Percentiles rank a stretch among this genome's conserved stretches.
phyloP scores from a whole-genome alignment of 2,888 invertebrate genomes.

The Polymixis lichenea region DNA sequence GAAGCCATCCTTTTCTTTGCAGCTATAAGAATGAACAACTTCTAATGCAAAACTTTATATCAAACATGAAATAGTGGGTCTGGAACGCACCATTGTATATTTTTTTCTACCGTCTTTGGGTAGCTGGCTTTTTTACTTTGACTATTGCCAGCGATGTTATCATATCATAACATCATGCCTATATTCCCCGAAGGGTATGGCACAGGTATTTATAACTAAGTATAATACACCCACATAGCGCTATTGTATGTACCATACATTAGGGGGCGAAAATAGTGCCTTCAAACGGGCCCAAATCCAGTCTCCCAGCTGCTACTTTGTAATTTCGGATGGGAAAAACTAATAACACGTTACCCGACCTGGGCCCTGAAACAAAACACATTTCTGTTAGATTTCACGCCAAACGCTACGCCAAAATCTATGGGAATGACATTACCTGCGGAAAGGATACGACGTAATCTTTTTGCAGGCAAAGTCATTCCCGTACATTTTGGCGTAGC shows the following conservation, averaged over 20 bases:
- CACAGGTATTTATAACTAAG: background rate
- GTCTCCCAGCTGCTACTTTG: background rate
- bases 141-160: background rate
- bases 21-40: background rate
- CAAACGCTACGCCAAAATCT: no score
- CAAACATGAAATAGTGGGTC: background rate
- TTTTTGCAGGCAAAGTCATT: no score
- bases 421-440: no score
- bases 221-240: background rate
- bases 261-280: background rate
- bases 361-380: no score
- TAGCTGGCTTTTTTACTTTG: slow-evolving; percentile 7
- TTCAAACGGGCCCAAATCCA: background rate
- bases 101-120: background rate
- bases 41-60: background rate
- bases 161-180: background rate
- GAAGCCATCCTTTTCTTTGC: slow-evolving; percentile 3
- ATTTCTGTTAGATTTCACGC: no score
- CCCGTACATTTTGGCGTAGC: no score
- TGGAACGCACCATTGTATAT: background rate
- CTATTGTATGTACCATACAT: background rate
- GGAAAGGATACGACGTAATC: no score
- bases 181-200: background rate
- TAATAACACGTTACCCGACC: background rate
- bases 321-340: background rate